phyloP scores from a whole-genome alignment of 2,888 invertebrate genomes.

The Meteorus cinctellus region DNA sequence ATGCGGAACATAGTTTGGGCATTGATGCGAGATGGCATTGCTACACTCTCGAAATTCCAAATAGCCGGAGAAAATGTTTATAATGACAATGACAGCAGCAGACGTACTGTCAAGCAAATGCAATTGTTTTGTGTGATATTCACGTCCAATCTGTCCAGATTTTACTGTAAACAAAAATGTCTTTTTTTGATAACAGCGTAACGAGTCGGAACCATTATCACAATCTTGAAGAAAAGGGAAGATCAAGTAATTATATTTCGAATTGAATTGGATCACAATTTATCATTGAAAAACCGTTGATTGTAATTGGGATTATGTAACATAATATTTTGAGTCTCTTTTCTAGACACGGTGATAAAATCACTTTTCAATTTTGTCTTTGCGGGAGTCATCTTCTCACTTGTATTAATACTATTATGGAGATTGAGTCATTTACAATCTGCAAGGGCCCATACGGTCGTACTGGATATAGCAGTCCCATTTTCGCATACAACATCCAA shows the following conservation, averaged over 20 bases:
- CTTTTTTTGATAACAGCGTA: constrained; percentile 55
- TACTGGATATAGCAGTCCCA: background rate
- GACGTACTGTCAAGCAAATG: no score
- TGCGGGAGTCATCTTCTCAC: constrained; percentile 45
- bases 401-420: constrained; percentile 51
- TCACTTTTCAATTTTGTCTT: constrained; percentile 46
- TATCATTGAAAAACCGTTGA: constrained; percentile 3
- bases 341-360: constrained; percentile 48
- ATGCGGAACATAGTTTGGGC: no score
- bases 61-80: no score
- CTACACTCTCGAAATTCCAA: no score
- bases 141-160: background rate
- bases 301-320: background rate
- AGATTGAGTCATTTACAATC: constrained; percentile 43
- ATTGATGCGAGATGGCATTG: no score
- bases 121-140: background rate
- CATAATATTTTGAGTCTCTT: background rate
- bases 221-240: constrained; percentile 49
- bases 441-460: constrained; percentile 40
- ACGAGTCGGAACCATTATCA: constrained; percentile 59
- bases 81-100: no score
- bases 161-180: constrained; percentile 49
- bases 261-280: constrained; percentile 9
- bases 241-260: constrained; percentile 44
- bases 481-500: constrained; percentile 69